These are phyloP conservation scores for Pteropus rufus DNA, from an alignment of 2,797 vertebrate genomes.

Conservation along the genomic window DNA sequence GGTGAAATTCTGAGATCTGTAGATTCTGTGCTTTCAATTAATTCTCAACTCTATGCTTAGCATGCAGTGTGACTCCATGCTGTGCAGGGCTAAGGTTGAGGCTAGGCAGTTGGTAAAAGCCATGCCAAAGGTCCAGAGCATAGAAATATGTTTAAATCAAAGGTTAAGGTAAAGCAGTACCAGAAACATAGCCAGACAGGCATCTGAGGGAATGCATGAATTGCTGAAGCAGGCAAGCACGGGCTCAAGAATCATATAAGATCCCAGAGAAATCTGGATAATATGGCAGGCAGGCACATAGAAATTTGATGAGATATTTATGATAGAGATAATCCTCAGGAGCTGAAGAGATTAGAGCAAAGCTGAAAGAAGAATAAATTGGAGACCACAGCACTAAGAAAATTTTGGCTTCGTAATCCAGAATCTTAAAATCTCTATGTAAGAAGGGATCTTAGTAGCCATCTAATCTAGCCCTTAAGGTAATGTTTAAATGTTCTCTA, in stretches of 20 bases:
- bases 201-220: not conserved
- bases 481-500: not conserved
- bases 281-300: not conserved
- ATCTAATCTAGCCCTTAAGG: not conserved
- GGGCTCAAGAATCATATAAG: not conserved
- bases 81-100: not conserved
- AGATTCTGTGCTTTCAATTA: not conserved
- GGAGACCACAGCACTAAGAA: not conserved
- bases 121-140: not conserved
- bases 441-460: not conserved
- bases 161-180: not conserved
- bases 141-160: not conserved
- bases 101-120: not conserved
- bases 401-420: not conserved
- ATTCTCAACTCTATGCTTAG: not conserved
- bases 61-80: not conserved
- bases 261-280: not conserved
- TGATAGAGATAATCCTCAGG: not conserved
- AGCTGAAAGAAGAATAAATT: not conserved
- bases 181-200: not conserved
- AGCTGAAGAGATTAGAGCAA: not conserved
- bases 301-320: not conserved
- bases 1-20: not conserved
- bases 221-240: not conserved
- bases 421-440: not conserved